Evolutionary conservation across 2,113 vertebrate genomes (phyloP), one percentile per base, ranked within the genome.

Genomic region (Dermatemys mawii): DNA sequence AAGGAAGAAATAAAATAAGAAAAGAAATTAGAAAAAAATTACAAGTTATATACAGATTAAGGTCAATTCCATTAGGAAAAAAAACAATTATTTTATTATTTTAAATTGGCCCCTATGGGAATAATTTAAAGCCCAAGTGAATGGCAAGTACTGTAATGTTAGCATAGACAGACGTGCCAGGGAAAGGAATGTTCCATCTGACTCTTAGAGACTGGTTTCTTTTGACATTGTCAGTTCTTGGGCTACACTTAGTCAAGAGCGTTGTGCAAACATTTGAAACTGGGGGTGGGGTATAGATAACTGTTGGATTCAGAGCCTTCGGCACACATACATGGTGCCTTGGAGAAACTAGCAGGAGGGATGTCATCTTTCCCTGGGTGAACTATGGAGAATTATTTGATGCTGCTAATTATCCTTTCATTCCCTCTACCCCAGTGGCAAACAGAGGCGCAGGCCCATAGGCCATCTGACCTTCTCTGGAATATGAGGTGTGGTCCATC

Each of bases 1-100:
- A 98, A 98, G 98, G 98, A 98, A 97, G 97, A 98, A 98, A 98
- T 98, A 98, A 98, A 98, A 98, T 97, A 98, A 95, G 97, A 97
- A 97, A 97, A 60, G 75, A 94, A 94, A 97, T 97, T 91, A 97
- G 96, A 93, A 96, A 97, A 93, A 99, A 98, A 98, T 98, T 93
- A 97, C 97, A 97, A 97, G 98, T 95, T 98, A 97, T 98, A 92
- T 98, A 98, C 97, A 98, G 98, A 97, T 98, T 98, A 98, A 98
- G 98, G 97, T 95, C 91, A 98, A 98, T 98, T 96, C 97, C 95
- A 95, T 97, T 94, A 98, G 97, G 97, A 98, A 97, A 96, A 95
- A 93, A 97, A 96, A 94, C 32, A 91, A 94, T 96, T 90, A 94
- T 92, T 92, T 97, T 92, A 90, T 93, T 88, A 95, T 97, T 95